Evolutionary conservation across 2,113 vertebrate genomes (phyloP).

Genomic region (Felis chaus): DNA sequence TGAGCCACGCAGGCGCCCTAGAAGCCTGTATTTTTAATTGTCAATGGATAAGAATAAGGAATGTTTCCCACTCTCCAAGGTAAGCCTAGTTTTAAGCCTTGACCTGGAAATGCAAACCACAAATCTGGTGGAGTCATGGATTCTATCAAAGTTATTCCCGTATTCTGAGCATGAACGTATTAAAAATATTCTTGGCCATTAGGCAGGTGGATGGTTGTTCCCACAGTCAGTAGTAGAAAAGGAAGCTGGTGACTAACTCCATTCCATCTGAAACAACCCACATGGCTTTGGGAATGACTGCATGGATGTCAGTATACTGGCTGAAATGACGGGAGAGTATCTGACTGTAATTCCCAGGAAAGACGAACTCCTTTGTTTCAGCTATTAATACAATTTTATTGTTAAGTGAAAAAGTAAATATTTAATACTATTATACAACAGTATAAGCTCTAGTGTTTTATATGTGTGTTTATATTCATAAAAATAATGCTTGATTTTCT

Average conservation of each 20-base stretch:
- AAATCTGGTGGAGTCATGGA: background rate
- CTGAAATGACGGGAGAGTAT: background rate
- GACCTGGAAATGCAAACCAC: background rate
- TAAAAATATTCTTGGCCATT: background rate
- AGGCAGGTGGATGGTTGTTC: background rate
- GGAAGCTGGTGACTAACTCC: background rate
- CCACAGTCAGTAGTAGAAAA: background rate
- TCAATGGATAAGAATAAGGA: too few species aligned
- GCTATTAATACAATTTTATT: background rate
- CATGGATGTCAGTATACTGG: background rate
- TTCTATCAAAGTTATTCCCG: background rate
- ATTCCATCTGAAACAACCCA: background rate
- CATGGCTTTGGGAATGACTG: background rate
- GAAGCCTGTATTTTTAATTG: background rate
- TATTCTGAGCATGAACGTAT: background rate
- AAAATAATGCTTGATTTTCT: background rate
- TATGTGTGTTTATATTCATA: conserved; percentile 1
- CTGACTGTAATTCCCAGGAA: background rate
- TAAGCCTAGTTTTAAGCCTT: background rate
- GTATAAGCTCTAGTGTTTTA: background rate
- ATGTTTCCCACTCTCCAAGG: background rate
- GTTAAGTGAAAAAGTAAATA: conserved; percentile 22
- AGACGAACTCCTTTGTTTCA: conserved; percentile 5
- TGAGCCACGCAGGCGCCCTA: too few species aligned
- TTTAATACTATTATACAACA: background rate